Evolutionary conservation across 2,797 vertebrate genomes (phyloP), one percentile per base, ranked within the genome.

Genomic region (Falco berigora): DNA sequence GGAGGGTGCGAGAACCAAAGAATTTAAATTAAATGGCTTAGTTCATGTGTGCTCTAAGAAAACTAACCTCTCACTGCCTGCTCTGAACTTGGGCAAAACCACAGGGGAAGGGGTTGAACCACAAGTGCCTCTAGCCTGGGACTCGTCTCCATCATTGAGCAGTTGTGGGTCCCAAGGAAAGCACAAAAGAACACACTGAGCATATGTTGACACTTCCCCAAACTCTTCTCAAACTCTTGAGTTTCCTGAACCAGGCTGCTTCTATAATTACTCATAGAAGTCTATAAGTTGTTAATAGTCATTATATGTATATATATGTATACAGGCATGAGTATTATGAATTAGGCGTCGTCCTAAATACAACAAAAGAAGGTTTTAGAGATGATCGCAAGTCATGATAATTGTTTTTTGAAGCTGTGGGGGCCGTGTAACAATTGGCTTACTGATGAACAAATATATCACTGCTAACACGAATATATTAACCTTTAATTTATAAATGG

Each of bases 401-500:
- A 96, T 86, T 90, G 76, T n/a, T 91, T 92, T 90, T 84, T 88
- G 77, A 94, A 88, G 68, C 68, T 91, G 53, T 47, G 44, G 49
- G 44, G 21, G 64, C 74, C 76, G 7, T 82, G 27, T 66, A 86
- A 69, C 66, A 92, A 91, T 28, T 86, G 76, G 36, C 36, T 91
- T 25, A 25, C 79, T 38, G 67, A 84, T 17, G 66, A 96, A 84
- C 63, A 90, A 69, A 90, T 94, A 46, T 9, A 96, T 95, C 92
- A 73, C 63, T 75, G 77, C 55, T 92, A 95, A 79, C 67, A 67
- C 44, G 84, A 90, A 92, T 66, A 71, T 67, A 96, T 94, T 93
- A 93, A 94, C 83, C 62, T 90, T 84, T 93, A 94, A 93, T 95
- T 96, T 95, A 82, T 85, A 95, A 95, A 93, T 94, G 90, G 93